These are phyloP conservation scores for Agonopterix arenella DNA, from an alignment of 2,888 invertebrate genomes.

Conservation along the genomic window DNA sequence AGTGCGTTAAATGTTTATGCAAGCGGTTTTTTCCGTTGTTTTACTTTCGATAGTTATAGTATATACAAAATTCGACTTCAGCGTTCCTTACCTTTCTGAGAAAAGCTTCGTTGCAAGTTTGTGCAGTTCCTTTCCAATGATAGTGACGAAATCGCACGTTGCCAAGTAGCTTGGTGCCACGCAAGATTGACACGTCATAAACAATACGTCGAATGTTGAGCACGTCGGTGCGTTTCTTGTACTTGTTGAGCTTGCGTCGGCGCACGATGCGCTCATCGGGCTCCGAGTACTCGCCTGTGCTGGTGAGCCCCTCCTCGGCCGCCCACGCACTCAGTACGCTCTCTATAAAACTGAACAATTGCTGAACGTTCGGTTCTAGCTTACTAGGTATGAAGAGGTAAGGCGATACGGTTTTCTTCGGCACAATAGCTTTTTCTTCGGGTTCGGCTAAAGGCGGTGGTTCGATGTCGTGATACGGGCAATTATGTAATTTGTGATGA, in stretches of 20 bases:
- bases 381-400: slow-evolving; percentile 72
- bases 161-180: slow-evolving; percentile 81
- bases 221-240: slow-evolving; percentile 80
- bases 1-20: not conserved
- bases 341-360: slow-evolving; percentile 89
- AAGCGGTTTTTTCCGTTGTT: too few species aligned
- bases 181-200: slow-evolving; percentile 82
- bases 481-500: slow-evolving; percentile 61
- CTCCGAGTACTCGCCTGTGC: slow-evolving; percentile 84
- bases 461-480: slow-evolving; percentile 62
- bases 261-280: slow-evolving; percentile 82
- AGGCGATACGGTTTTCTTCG: slow-evolving; percentile 69
- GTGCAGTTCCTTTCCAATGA: slow-evolving; percentile 91
- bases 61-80: not conserved
- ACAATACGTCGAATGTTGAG: slow-evolving; percentile 83
- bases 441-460: slow-evolving; percentile 52
- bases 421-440: slow-evolving; percentile 47
- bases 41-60: not conserved
- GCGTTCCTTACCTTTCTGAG: slow-evolving; percentile 84
- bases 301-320: slow-evolving; percentile 82
- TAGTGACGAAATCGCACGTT: slow-evolving; percentile 85
- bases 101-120: slow-evolving; percentile 92
- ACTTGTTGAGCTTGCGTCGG: slow-evolving; percentile 77
- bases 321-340: slow-evolving; percentile 88
- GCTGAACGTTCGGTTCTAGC: slow-evolving; percentile 87